Conservation (phyloP, 2,113 vertebrate species). For the Puffinus mauretanicus region DNA sequence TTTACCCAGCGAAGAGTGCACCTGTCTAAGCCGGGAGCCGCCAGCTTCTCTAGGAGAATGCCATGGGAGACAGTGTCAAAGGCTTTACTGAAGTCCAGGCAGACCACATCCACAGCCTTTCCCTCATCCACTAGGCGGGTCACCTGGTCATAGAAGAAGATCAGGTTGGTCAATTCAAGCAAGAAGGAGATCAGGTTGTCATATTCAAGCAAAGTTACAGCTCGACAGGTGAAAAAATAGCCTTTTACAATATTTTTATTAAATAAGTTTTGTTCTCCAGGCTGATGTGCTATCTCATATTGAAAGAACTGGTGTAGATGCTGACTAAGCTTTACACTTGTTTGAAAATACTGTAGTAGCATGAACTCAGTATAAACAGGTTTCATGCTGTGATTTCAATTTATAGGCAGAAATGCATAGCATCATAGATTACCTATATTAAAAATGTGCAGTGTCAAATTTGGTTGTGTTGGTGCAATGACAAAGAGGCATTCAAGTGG, state of each 20-base stretch:
- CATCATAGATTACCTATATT: not conserved
- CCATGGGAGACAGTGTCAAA: too few species aligned
- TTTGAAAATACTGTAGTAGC: not conserved
- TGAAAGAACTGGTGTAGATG: not conserved
- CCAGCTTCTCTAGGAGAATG: too few species aligned
- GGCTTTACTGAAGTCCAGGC: too few species aligned
- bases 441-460: not conserved
- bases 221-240: not conserved
- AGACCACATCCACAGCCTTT: too few species aligned
- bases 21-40: too few species aligned
- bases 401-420: not conserved
- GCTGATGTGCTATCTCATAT: not conserved
- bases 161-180: too few species aligned
- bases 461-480: not conserved
- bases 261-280: not conserved
- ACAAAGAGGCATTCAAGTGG: not conserved
- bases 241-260: not conserved
- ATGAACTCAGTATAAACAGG: not conserved
- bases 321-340: not conserved
- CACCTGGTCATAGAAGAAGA: too few species aligned
- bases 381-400: not conserved
- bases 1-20: too few species aligned
- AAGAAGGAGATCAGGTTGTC: not conserved
- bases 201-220: not conserved
- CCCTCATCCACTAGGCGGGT: too few species aligned